Evolutionary conservation across 2,888 invertebrate genomes (phyloP).

Genomic region (Aporophyla lueneburgensis): DNA sequence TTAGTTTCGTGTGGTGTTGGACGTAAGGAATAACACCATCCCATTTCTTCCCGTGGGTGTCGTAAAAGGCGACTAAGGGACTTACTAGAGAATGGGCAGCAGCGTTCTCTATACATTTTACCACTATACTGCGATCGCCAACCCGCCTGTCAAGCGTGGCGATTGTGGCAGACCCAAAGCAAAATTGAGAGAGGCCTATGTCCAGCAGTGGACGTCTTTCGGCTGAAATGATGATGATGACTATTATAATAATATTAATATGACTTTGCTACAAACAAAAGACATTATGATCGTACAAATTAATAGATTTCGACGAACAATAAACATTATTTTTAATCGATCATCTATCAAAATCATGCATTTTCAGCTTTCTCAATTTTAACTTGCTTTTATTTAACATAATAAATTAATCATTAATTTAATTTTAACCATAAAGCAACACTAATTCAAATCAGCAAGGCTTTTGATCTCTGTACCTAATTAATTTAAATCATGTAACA

Average conservation of each 20-base stretch:
- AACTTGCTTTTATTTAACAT: background rate
- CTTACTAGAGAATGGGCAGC: too few species aligned
- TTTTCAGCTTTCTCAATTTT: background rate
- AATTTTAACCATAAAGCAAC: conserved; percentile 33
- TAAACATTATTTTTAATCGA: background rate
- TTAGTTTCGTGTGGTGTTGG: too few species aligned
- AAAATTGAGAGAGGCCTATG: too few species aligned
- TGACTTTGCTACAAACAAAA: background rate
- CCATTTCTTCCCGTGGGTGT: too few species aligned
- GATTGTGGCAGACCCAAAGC: too few species aligned
- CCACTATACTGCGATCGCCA: too few species aligned
- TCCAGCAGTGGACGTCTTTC: too few species aligned
- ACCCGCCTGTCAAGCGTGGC: too few species aligned
- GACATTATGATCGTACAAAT: background rate
- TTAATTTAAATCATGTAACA: conserved; percentile 59
- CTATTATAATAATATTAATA: background rate
- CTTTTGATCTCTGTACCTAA: conserved; percentile 55
- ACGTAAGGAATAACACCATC: too few species aligned
- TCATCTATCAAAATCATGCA: background rate
- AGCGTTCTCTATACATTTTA: too few species aligned
- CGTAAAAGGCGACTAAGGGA: too few species aligned
- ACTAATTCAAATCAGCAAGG: conserved; percentile 46
- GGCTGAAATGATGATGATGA: too few species aligned
- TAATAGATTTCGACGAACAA: background rate
- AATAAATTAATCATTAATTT: conserved; percentile 5